phyloP scores from a whole-genome alignment of 2,113 vertebrate species.

The Malaclemys terrapin region DNA sequence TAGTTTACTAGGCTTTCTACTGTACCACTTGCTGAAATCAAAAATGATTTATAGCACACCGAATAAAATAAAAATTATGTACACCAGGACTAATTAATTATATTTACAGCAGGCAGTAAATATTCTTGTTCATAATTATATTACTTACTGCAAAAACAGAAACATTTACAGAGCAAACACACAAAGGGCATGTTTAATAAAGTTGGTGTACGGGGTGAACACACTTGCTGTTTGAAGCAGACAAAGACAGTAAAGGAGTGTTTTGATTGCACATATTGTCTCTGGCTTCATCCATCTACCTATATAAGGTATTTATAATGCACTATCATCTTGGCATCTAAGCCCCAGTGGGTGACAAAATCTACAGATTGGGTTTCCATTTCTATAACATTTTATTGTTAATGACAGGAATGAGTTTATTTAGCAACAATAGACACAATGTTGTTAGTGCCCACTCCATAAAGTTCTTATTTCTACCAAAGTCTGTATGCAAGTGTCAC shows the following conservation, averaged over 20 bases:
- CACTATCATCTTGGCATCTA: background rate
- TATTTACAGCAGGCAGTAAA: constrained; percentile 12
- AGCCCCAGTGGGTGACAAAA: background rate
- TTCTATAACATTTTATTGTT: background rate
- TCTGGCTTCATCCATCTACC: background rate
- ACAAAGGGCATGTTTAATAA: constrained; percentile 16
- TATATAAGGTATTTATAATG: background rate
- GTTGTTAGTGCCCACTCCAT: background rate
- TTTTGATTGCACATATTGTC: background rate
- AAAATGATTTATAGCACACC: constrained; percentile 33
- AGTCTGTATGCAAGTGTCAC: background rate
- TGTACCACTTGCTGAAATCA: constrained; percentile 43
- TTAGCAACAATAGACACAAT: background rate
- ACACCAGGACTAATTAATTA: constrained; percentile 44
- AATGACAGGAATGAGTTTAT: background rate
- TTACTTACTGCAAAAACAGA: constrained; percentile 18
- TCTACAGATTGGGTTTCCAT: background rate
- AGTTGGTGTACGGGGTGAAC: background rate
- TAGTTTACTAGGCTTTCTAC: constrained; percentile 42
- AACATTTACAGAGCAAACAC: constrained; percentile 9
- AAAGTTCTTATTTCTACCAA: background rate
- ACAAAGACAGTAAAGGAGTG: background rate
- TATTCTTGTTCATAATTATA: constrained; percentile 35
- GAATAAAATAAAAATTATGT: constrained; percentile 27
- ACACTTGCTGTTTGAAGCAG: background rate